Conservation (phyloP, 2,888 invertebrate genomes). For the Drosophila pseudotalamancana region DNA sequence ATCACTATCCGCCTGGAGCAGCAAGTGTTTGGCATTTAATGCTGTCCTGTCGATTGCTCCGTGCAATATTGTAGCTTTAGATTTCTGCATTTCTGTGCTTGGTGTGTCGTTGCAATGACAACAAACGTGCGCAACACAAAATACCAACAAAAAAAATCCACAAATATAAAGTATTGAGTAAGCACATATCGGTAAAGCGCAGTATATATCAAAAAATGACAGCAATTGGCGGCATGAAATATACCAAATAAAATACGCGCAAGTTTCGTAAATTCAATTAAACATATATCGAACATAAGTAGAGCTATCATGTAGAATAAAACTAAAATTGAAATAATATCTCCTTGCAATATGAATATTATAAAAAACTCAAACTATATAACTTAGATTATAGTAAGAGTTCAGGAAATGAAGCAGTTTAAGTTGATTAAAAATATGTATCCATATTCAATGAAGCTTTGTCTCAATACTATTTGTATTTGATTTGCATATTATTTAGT, state of each 20-base stretch:
- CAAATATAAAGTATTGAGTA: background rate
- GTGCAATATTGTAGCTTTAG: slow-evolving; percentile 77
- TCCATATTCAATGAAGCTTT: no score
- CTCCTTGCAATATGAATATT: no score
- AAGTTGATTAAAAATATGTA: no score
- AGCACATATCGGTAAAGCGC: slow-evolving; percentile 3
- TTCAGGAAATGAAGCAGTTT: no score
- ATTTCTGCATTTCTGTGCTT: slow-evolving; percentile 83
- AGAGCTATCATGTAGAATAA: no score
- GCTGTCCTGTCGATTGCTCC: slow-evolving; percentile 45
- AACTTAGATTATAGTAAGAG: no score
- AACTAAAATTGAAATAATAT: no score
- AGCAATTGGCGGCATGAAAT: no score
- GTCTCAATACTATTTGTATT: no score
- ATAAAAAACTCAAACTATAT: no score
- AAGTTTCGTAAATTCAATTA: background rate
- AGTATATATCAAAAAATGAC: no score
- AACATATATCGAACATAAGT: background rate
- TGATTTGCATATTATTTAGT: no score
- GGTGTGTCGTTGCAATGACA: slow-evolving; percentile 22
- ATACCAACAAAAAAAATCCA: slow-evolving; percentile 12
- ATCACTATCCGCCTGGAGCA: slow-evolving; percentile 66
- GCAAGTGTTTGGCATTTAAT: slow-evolving; percentile 61
- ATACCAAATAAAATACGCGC: slow-evolving; percentile 6
- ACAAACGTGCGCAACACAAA: slow-evolving; percentile 48